A percentile compares a stretch with the other conserved stretches of the same genome.
Conservation (phyloP, 1,140 invertebrate genomes). For the Drosophila micromelanica region DNA sequence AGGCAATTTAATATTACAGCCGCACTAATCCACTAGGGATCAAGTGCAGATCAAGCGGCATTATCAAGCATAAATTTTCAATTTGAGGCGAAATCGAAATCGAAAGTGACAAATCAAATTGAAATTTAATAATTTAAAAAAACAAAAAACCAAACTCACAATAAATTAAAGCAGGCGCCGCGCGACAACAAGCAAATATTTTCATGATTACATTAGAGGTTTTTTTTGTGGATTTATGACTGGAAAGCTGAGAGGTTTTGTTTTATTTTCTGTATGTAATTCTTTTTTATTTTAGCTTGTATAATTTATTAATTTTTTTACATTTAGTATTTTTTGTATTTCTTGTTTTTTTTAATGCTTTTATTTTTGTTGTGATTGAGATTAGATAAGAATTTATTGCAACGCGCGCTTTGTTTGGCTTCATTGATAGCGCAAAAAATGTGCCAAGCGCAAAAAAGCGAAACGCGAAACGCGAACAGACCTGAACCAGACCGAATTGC, state of each 20-base stretch:
- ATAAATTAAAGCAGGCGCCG: slow-evolving; percentile 19
- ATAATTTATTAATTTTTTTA: slow-evolving; percentile 62
- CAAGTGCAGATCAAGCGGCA: slow-evolving; percentile 81
- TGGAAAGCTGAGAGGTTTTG: slow-evolving; percentile 24
- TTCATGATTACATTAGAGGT: background rate
- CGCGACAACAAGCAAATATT: slow-evolving; percentile 9
- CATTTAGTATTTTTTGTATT: slow-evolving; percentile 18
- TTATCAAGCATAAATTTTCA: slow-evolving; percentile 74
- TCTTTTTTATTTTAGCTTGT: slow-evolving; percentile 13
- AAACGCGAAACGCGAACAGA: background rate
- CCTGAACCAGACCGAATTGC: slow-evolving; percentile 3
- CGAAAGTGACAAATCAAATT: slow-evolving; percentile 66
- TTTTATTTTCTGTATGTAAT: slow-evolving; percentile 15
- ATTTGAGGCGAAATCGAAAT: slow-evolving; percentile 47
- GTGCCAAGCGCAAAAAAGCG: slow-evolving; percentile 1
- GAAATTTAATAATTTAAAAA: slow-evolving; percentile 49
- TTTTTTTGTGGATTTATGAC: slow-evolving; percentile 30
- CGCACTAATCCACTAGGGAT: slow-evolving; percentile 81
- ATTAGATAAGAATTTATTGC: slow-evolving; percentile 83
- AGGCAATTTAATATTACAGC: slow-evolving; percentile 83
- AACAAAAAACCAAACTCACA: background rate
- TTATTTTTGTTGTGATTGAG: slow-evolving; percentile 80
- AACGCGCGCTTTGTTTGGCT: slow-evolving; percentile 57
- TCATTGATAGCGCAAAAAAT: slow-evolving; percentile 49
- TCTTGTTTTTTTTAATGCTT: slow-evolving; percentile 57